phyloP scores from a whole-genome alignment of 2,797 vertebrate species.

The Pangasius larnaudii region DNA sequence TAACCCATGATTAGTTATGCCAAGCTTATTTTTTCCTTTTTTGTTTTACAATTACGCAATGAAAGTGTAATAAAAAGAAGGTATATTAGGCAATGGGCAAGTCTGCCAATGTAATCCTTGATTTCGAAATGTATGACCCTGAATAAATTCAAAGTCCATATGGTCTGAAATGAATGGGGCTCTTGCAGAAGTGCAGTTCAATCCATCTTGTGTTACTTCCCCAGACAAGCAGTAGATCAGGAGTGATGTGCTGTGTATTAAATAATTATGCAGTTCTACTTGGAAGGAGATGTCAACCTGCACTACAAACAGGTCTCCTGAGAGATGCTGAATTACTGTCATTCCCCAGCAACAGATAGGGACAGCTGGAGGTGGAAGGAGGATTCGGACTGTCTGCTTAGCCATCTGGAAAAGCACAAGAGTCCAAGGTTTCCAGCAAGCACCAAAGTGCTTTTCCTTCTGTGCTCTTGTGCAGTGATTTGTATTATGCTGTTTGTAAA shows the following conservation, averaged over 20 bases:
- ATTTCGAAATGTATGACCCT: not conserved
- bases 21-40: not conserved
- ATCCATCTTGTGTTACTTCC: conserved; percentile 28
- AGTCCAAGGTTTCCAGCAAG: conserved; percentile 73
- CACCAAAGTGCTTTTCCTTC: conserved; percentile 79
- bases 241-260: conserved; percentile 55
- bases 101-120: not conserved
- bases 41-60: not conserved
- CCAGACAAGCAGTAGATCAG: conserved; percentile 41
- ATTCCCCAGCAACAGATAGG: conserved; percentile 66
- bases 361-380: conserved; percentile 71
- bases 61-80: not conserved
- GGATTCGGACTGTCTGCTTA: conserved; percentile 67
- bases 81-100: not conserved
- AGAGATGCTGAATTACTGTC: conserved; percentile 62
- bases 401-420: conserved; percentile 79
- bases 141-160: conserved; percentile 18
- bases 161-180: not conserved
- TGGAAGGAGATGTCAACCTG: conserved; percentile 58
- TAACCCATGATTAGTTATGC: not conserved
- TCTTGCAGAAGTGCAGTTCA: not conserved
- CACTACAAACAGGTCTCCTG: conserved; percentile 68
- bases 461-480: conserved; percentile 70
- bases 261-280: conserved; percentile 65
- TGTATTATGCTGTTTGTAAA: conserved; percentile 67